phyloP scores from a whole-genome alignment of 1,140 invertebrate genomes.

The Anthonomus grandis region DNA sequence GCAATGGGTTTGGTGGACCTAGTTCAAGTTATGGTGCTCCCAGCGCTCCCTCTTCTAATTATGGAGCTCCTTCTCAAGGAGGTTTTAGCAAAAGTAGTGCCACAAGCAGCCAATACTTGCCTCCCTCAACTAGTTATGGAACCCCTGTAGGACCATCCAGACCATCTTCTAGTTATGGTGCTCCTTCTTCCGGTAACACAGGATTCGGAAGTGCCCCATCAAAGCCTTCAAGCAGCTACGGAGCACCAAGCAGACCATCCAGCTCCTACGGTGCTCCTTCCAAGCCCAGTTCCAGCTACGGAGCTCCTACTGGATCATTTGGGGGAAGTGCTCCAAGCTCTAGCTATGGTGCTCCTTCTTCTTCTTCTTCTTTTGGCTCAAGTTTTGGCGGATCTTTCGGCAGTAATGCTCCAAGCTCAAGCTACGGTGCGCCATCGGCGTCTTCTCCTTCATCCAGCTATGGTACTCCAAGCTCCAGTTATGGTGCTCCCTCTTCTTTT shows the following conservation, averaged over 20 bases:
- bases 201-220: too few relatives aligned
- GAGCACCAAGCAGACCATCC: constrained; percentile 47
- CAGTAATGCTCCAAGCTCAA: constrained; percentile 10
- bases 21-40: constrained; percentile 31
- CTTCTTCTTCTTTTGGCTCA: constrained; percentile 44
- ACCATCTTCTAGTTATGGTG: constrained; percentile 35
- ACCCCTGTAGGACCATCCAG: constrained; percentile 33
- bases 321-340: constrained; percentile 34
- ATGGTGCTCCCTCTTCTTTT: constrained; percentile 28
- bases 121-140: constrained; percentile 37
- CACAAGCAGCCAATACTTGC: constrained; percentile 44
- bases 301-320: constrained; percentile 41
- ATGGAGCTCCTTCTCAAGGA: constrained; percentile 42
- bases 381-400: constrained; percentile 20
- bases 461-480: constrained; percentile 23
- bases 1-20: constrained; percentile 21
- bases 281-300: constrained; percentile 46
- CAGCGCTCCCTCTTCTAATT: constrained; percentile 41
- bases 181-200: too few relatives aligned
- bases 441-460: constrained; percentile 36
- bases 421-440: constrained; percentile 37
- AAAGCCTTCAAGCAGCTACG: constrained; percentile 37
- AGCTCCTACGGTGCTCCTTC: constrained; percentile 48
- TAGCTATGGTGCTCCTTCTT: constrained; percentile 50
- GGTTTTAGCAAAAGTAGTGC: constrained; percentile 13